Conservation (phyloP, 64 coral and sea anemone species). For the Montipora efflorescens region DNA sequence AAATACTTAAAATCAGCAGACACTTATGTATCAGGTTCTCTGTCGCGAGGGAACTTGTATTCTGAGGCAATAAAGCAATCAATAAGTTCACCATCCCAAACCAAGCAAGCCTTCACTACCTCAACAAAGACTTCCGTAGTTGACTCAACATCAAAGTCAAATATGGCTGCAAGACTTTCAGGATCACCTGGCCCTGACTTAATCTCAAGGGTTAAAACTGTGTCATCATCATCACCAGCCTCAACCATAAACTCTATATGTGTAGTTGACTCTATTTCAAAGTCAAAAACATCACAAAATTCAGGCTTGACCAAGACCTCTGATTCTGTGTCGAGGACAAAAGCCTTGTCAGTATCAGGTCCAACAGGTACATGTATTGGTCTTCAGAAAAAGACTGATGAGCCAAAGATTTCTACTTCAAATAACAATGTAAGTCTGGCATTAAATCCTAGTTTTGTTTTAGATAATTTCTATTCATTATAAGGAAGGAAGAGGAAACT, state of each 20-base stretch:
- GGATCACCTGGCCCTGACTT: not conserved
- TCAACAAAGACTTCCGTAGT: slow-evolving; percentile 7
- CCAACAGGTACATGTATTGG: not conserved
- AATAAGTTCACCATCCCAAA: not conserved
- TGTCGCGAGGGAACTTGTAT: slow-evolving; percentile 11
- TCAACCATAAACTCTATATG: not conserved
- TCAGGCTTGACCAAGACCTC: not conserved
- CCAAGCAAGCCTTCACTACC: not conserved
- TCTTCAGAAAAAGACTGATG: slow-evolving; percentile 15
- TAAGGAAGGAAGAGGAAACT: too few species aligned
- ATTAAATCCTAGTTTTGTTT: too few species aligned
- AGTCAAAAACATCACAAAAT: not conserved
- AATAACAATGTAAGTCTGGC: slow-evolving; percentile 16
- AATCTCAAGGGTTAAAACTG: not conserved
- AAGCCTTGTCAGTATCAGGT: slow-evolving; percentile 7
- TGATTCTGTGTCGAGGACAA: not conserved
- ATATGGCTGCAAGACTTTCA: not conserved
- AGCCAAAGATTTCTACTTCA: not conserved
- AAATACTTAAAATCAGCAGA: not conserved
- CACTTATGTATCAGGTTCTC: not conserved
- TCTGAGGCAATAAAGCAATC: slow-evolving; percentile 30
- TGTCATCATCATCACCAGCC: not conserved
- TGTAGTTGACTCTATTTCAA: not conserved
- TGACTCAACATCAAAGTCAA: not conserved
- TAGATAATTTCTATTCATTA: too few species aligned